Percentiles rank a stretch among this genome's conserved stretches.
Evolutionary conservation across 2,797 vertebrate genomes (phyloP).

Genomic region (Brachymystax lenok): DNA sequence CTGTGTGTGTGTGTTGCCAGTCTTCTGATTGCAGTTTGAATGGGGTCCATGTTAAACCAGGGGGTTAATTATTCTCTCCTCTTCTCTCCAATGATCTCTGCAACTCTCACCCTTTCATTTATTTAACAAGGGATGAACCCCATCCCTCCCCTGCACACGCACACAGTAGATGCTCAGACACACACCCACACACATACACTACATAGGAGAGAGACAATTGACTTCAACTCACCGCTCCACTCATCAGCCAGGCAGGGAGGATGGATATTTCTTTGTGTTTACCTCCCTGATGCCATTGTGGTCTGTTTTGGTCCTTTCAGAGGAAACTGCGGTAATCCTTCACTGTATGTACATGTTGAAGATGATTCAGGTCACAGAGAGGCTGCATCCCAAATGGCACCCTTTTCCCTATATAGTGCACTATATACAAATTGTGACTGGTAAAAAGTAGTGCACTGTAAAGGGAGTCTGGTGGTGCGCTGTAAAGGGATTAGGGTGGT

Average conservation of each 20-base stretch:
- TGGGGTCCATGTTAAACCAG: conserved; percentile 53
- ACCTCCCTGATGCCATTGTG: conserved; percentile 49
- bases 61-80: conserved; percentile 60
- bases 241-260: conserved; percentile 11
- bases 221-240: conserved; percentile 30
- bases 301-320: conserved; percentile 56
- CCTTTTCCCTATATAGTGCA: not conserved
- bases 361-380: conserved; percentile 59
- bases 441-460: too few relatives aligned
- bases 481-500: too few relatives aligned
- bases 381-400: not conserved
- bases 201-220: conserved; percentile 16
- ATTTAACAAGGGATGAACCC: conserved; percentile 33
- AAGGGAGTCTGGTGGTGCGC: too few relatives aligned
- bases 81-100: conserved; percentile 49
- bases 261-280: conserved; percentile 59
- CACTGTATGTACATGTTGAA: conserved; percentile 74
- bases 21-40: conserved; percentile 67
- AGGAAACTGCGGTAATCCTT: conserved; percentile 74
- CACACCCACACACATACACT: not conserved
- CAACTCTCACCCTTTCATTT: conserved; percentile 53
- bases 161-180: not conserved
- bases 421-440: not conserved
- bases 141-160: not conserved
- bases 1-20: conserved; percentile 42